Evolutionary conservation across 2,888 invertebrate species (phyloP).

Genomic region (Chrysodeixis includens): DNA sequence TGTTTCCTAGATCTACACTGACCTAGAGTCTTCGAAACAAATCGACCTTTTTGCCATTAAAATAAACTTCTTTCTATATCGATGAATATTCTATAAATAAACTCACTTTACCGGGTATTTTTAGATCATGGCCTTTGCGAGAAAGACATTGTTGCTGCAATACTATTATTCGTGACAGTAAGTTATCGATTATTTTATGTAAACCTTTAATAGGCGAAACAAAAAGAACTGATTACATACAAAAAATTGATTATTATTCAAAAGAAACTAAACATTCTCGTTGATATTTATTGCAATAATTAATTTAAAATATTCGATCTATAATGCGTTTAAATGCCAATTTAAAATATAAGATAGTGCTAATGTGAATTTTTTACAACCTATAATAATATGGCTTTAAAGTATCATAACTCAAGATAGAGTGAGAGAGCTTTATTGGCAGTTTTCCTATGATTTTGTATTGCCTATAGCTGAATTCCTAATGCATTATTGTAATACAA

Average conservation of each 20-base stretch:
- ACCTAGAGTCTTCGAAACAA: conserved; percentile 11
- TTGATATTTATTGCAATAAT: too few relatives aligned
- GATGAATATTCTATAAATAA: conserved; percentile 36
- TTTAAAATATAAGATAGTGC: too few relatives aligned
- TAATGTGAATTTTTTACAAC: too few relatives aligned
- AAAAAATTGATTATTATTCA: neutral
- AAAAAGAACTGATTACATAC: neutral
- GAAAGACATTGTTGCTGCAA: conserved; percentile 40
- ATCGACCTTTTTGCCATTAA: conserved; percentile 11
- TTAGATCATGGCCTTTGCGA: conserved; percentile 38
- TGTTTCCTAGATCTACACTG: conserved; percentile 11
- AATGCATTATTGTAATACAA: too few relatives aligned
- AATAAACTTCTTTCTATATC: conserved; percentile 25
- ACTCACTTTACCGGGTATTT: conserved; percentile 38
- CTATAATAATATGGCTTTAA: too few relatives aligned
- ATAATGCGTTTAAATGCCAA: too few relatives aligned
- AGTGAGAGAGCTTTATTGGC: too few relatives aligned
- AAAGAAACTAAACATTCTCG: too few relatives aligned
- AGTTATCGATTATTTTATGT: conserved; percentile 26
- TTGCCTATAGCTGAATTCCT: too few relatives aligned
- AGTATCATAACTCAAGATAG: too few relatives aligned
- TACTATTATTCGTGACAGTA: conserved; percentile 30
- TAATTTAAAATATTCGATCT: too few relatives aligned
- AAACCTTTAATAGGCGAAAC: neutral
- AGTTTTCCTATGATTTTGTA: too few relatives aligned